Base-by-base conservation (phyloP, 2,797 vertebrate genomes). In the Esox masquinongy region DNA sequence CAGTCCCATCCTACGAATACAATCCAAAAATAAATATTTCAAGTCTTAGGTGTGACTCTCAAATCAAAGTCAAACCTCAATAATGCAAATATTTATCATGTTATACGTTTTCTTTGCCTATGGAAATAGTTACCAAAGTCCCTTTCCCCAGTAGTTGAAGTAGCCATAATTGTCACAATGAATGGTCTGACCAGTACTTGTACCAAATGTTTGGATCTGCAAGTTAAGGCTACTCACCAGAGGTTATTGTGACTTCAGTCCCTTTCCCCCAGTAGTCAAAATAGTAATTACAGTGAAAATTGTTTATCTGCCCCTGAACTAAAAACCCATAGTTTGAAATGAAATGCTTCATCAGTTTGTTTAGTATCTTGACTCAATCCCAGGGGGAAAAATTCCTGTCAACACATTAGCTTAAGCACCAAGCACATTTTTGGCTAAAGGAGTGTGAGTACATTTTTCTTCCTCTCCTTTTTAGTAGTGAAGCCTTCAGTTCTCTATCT, bases 181-280 rank as follows among this genome's bases (percentile, higher is more conserved):
- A 34, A n/a, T 26, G 22, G 17, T 36, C 47, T 70, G 69, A 51
- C 43, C 9, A 47, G 50, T 9, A 26, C 5, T 24, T 70, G 22
- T 49, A 70, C 68, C 22, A 12, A 63, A n/a, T 68, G 34, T 59
- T 43, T 6, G 51, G 11, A 29, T 31, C 19, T 68, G 34, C 47
- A 68, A 19, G 22, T 12, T 26, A 19, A 26, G 2, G 24, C 49
- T 64, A 83, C 88, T 86, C 79, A 93, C 90, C 91, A 86, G 92
- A 92, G 14, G 85, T 88, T 59, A 92, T 88, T 3, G 89, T 92
- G 77, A 93, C 90, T 84, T 81, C 74, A 15, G 90, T 93, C n/a
- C 91, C 91, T 90, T 91, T 86, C 0, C 91, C 91, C 80, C 80
- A 85, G 77, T 79, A 91, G 87, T 92, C 89, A 26, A 91, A 90